A percentile compares a stretch with the other conserved stretches of the same genome.
Evolutionary conservation across 2,797 vertebrate genomes (phyloP).

Genomic region (Glossophaga mutica): DNA sequence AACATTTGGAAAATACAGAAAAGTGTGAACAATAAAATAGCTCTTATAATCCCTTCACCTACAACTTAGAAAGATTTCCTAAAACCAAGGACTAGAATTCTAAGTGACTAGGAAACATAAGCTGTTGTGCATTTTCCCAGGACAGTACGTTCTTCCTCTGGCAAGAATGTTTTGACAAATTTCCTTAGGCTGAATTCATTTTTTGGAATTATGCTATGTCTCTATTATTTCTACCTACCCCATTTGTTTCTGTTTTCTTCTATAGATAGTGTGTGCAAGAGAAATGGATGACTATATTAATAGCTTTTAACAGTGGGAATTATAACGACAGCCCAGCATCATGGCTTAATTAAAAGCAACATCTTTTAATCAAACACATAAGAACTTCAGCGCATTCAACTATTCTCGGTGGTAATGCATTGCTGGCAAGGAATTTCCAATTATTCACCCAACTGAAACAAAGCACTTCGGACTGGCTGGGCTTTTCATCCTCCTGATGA

Average conservation of each 20-base stretch:
- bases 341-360: constrained; percentile 35
- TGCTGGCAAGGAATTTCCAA: constrained; percentile 51
- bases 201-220: constrained; percentile 4
- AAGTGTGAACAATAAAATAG: constrained; percentile 27
- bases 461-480: constrained; percentile 30
- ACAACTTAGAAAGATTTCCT: constrained; percentile 17
- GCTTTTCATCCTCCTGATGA: constrained; percentile 63
- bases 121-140: background rate
- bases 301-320: background rate
- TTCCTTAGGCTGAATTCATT: constrained; percentile 37
- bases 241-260: constrained; percentile 37
- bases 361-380: constrained; percentile 5
- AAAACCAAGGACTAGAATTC: background rate
- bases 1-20: constrained; percentile 21
- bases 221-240: background rate
- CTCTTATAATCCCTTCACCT: background rate
- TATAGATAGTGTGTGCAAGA: constrained; percentile 23
- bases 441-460: constrained; percentile 42
- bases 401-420: background rate
- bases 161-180: background rate
- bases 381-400: background rate
- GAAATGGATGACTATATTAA: constrained; percentile 46
- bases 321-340: background rate
- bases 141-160: background rate
- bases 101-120: background rate